These are phyloP conservation scores for Ophioninae sp. DNA, from an alignment of 2,888 invertebrate species.

Conservation along the genomic window DNA sequence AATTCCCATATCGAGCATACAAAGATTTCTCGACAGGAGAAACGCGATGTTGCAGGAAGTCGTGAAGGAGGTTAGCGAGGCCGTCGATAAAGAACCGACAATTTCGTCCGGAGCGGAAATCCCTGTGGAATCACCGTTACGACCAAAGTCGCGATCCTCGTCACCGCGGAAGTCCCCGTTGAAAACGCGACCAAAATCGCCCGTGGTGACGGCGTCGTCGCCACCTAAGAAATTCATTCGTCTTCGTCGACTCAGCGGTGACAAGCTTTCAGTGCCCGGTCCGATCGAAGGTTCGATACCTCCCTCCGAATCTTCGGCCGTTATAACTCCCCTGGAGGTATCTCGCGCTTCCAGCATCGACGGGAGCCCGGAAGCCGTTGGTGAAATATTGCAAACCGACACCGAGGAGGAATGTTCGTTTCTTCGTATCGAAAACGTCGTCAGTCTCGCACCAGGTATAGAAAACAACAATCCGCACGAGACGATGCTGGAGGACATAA, in stretches of 20 bases:
- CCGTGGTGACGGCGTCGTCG: background rate
- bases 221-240: constrained; percentile 79
- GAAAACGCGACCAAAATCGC: background rate
- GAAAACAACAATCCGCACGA: constrained; percentile 65
- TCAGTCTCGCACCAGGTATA: constrained; percentile 81
- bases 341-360: constrained; percentile 40
- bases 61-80: constrained; percentile 53
- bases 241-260: constrained; percentile 81
- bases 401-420: constrained; percentile 74
- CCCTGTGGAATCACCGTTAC: background rate
- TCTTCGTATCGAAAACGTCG: constrained; percentile 82
- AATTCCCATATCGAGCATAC: constrained; percentile 64
- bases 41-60: constrained; percentile 67
- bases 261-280: constrained; percentile 77
- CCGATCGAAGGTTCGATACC: background rate
- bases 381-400: constrained; percentile 60
- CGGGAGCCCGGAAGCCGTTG: constrained; percentile 17
- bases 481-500: constrained; percentile 71
- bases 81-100: background rate
- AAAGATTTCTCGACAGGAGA: constrained; percentile 60
- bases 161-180: background rate
- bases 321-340: constrained; percentile 22
- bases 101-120: too few species aligned
- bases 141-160: background rate
- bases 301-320: constrained; percentile 14